These are phyloP conservation scores for Elegia similella DNA, from an alignment of 2,888 invertebrate species.

Conservation along the genomic window DNA sequence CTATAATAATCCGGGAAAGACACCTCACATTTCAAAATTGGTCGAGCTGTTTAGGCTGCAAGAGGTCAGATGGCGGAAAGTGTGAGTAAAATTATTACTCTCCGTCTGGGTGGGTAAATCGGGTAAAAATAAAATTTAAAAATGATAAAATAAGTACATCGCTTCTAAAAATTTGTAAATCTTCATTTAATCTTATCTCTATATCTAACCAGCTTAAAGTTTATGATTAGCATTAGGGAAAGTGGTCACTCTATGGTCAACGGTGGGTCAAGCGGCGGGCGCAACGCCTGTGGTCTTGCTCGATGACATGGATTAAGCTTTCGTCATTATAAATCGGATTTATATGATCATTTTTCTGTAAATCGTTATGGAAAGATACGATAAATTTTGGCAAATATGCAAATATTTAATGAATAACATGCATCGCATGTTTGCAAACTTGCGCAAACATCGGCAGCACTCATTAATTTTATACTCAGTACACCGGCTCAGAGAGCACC, in stretches of 20 bases:
- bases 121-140: too few species aligned
- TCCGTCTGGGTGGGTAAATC: too few species aligned
- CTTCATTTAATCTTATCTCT: slow-evolving; percentile 36
- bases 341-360: slow-evolving; percentile 25
- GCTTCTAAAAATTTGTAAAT: neutral
- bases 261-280: slow-evolving; percentile 42
- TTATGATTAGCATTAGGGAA: slow-evolving; percentile 41
- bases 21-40: too few species aligned
- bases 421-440: neutral
- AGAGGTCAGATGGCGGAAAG: too few species aligned
- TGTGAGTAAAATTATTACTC: too few species aligned
- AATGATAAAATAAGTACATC: neutral
- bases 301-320: slow-evolving; percentile 47
- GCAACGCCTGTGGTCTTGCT: slow-evolving; percentile 27
- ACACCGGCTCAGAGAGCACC: too few species aligned
- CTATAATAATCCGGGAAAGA: too few species aligned
- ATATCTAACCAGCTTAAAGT: slow-evolving; percentile 42
- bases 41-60: too few species aligned
- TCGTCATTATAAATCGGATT: slow-evolving; percentile 31
- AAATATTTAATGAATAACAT: neutral
- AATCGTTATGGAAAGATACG: neutral
- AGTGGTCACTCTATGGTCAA: slow-evolving; percentile 32
- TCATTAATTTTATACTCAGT: too few species aligned
- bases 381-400: neutral
- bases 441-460: neutral